Evolutionary conservation across 2,888 invertebrate species (phyloP).

Genomic region (Polydrusus tereticollis): DNA sequence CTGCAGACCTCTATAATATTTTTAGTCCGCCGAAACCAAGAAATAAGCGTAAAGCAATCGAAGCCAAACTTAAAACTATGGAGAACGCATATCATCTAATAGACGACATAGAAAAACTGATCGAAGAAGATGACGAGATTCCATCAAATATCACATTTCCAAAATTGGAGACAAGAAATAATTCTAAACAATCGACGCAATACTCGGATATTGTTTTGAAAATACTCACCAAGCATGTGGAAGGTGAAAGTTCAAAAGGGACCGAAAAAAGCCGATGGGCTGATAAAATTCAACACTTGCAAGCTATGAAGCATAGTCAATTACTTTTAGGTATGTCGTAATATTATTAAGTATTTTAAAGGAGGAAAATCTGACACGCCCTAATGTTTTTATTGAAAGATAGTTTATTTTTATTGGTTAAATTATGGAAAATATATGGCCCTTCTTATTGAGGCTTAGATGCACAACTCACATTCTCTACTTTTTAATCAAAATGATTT

Average conservation of each 20-base stretch:
- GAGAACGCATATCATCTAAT: conserved; percentile 58
- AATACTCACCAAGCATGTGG: conserved; percentile 39
- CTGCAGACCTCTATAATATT: no score
- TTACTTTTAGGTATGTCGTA: conserved; percentile 30
- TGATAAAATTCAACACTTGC: conserved; percentile 54
- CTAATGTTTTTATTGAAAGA: no score
- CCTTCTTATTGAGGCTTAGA: no score
- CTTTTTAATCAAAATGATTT: no score
- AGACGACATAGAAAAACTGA: conserved; percentile 56
- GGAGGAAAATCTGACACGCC: neutral
- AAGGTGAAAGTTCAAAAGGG: conserved; percentile 9
- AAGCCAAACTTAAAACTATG: conserved; percentile 56
- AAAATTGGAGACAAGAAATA: conserved; percentile 7
- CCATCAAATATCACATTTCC: neutral
- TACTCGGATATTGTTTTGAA: conserved; percentile 47
- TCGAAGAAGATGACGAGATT: conserved; percentile 54
- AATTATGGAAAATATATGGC: no score
- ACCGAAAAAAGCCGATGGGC: conserved; percentile 54
- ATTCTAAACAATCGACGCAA: conserved; percentile 2
- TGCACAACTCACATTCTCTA: no score
- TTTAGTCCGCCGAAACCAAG: conserved; percentile 45
- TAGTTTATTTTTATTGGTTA: no score
- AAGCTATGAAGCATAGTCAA: conserved; percentile 47
- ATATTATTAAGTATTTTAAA: neutral
- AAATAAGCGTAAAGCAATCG: conserved; percentile 50